Percentiles rank a stretch among this genome's conserved stretches.
Evolutionary conservation across 2,113 vertebrate species (phyloP).

Genomic region (Ia io): DNA sequence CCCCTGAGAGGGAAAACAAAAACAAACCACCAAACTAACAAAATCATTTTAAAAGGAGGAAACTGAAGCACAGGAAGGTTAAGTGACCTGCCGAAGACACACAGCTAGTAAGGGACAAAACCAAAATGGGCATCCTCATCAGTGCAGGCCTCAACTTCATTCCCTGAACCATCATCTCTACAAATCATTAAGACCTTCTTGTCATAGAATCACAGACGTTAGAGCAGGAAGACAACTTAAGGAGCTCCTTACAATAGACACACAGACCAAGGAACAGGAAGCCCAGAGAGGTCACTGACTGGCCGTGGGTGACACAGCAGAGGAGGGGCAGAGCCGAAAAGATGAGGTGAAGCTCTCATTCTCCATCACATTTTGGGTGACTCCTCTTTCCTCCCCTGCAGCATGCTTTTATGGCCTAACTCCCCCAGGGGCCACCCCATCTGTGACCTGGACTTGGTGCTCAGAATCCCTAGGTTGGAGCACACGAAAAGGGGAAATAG

Average conservation of each 20-base stretch:
- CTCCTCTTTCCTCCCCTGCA: neutral
- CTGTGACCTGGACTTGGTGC: neutral
- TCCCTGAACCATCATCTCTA: neutral
- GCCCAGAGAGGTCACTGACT: neutral
- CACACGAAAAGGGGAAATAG: neutral
- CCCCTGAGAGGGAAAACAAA: neutral
- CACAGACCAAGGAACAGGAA: rapidly evolving
- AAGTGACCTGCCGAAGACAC: neutral
- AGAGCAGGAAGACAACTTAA: neutral
- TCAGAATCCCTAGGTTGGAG: neutral
- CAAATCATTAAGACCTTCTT: neutral
- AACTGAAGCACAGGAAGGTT: neutral
- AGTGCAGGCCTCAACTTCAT: neutral
- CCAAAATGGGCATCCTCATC: neutral
- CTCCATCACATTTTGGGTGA: neutral
- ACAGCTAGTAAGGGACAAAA: neutral
- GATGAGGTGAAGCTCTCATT: rapidly evolving
- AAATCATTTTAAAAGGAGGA: neutral
- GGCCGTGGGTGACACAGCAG: neutral
- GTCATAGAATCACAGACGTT: neutral
- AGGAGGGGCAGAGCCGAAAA: neutral
- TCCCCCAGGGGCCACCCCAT: rapidly evolving
- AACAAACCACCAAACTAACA: neutral
- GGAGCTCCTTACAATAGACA: neutral
- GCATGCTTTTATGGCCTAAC: neutral